Percentiles rank a stretch among this genome's conserved stretches.
These are phyloP conservation scores for Arnoldichthys spilopterus DNA, from an alignment of 2,797 vertebrate species.

Conservation along the genomic window DNA sequence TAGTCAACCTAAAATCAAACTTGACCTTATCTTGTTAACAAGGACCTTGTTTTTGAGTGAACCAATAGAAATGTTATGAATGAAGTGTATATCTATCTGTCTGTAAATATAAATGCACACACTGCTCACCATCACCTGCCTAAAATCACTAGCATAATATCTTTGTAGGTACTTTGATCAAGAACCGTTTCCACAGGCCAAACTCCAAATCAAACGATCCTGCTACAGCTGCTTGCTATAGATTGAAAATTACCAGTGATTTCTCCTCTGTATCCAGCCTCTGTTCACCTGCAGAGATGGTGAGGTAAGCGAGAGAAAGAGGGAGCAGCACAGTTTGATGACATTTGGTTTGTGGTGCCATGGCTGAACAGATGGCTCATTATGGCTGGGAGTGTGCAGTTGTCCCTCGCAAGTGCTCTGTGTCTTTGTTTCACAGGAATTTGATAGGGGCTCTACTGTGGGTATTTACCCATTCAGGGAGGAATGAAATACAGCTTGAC, in stretches of 20 bases:
- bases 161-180: constrained; percentile 52
- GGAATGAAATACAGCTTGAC: constrained; percentile 49
- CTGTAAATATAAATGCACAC: too few relatives aligned
- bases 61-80: too few relatives aligned
- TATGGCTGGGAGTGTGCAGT: constrained; percentile 62
- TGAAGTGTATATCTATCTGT: too few relatives aligned
- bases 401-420: constrained; percentile 70
- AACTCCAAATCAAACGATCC: constrained; percentile 57
- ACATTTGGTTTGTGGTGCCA: constrained; percentile 63
- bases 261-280: constrained; percentile 58
- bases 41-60: too few relatives aligned
- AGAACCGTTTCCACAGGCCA: constrained; percentile 63
- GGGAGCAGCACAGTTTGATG: constrained; percentile 67
- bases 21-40: too few relatives aligned
- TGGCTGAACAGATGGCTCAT: constrained; percentile 68
- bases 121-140: too few relatives aligned
- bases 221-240: constrained; percentile 58
- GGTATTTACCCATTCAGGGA: constrained; percentile 65
- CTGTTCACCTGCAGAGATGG: constrained; percentile 56
- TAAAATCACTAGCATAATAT: too few relatives aligned
- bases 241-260: constrained; percentile 56
- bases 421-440: constrained; percentile 64
- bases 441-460: constrained; percentile 66
- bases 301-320: constrained; percentile 52
- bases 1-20: too few relatives aligned